Conservation (phyloP, 2,888 invertebrate genomes). For the Epinotia brunnichana region DNA sequence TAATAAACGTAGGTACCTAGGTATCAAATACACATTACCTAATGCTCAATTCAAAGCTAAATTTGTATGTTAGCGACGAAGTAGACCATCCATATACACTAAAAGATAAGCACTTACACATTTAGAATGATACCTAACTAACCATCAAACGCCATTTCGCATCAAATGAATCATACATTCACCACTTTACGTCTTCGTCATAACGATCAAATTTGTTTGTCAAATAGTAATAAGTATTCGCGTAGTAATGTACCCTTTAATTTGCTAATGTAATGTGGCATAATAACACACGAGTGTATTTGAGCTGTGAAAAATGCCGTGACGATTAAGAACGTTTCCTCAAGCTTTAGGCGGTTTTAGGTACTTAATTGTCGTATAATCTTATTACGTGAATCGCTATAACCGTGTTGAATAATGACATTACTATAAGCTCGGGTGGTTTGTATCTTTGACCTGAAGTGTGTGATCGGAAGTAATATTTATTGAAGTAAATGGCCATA, state of each 20-base stretch:
- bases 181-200: neutral
- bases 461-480: neutral
- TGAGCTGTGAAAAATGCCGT: slow-evolving; percentile 46
- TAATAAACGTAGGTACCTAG: no score
- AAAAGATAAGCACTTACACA: slow-evolving; percentile 13
- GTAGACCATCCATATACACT: neutral
- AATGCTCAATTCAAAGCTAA: neutral
- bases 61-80: neutral
- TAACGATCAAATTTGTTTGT: slow-evolving; percentile 11
- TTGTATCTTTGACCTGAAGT: slow-evolving; percentile 8
- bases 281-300: slow-evolving; percentile 47
- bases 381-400: slow-evolving; percentile 38
- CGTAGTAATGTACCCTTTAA: slow-evolving; percentile 41
- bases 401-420: slow-evolving; percentile 27
- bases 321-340: slow-evolving; percentile 47
- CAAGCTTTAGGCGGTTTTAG: slow-evolving; percentile 45
- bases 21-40: neutral
- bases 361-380: slow-evolving; percentile 36
- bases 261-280: slow-evolving; percentile 45
- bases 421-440: slow-evolving; percentile 11
- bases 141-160: neutral
- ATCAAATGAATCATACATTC: neutral
- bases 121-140: slow-evolving; percentile 25
- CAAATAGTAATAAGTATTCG: slow-evolving; percentile 1
- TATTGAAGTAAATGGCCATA: neutral